These are phyloP conservation scores for Sigmodon hispidus DNA, from an alignment of 2,113 vertebrate species.

Conservation along the genomic window DNA sequence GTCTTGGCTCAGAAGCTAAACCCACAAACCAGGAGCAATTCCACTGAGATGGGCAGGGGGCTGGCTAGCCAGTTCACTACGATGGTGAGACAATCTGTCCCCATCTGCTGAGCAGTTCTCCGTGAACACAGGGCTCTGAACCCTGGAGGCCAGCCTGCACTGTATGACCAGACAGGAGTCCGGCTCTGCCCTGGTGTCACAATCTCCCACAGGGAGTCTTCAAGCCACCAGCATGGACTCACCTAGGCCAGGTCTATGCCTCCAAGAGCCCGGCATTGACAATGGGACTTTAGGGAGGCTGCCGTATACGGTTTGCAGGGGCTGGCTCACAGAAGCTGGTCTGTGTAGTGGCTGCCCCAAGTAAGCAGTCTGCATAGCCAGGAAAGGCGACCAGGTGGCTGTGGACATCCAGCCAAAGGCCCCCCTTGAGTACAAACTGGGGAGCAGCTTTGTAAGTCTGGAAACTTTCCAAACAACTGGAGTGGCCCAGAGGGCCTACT, in stretches of 20 bases:
- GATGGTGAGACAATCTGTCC: background rate
- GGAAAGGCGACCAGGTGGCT: background rate
- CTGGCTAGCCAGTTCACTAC: background rate
- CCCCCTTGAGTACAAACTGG: background rate
- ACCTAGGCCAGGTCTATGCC: background rate
- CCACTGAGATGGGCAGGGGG: constrained; percentile 41
- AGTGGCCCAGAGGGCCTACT: background rate
- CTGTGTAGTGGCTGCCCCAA: background rate
- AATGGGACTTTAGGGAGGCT: rapidly evolving
- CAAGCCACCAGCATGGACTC: rapidly evolving
- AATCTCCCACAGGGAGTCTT: background rate
- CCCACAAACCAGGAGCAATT: constrained; percentile 61
- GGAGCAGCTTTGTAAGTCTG: too few species aligned
- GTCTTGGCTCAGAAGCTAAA: constrained; percentile 55
- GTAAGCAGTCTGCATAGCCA: background rate
- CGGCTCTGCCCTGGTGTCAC: background rate
- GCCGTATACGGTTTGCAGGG: background rate
- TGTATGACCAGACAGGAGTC: background rate
- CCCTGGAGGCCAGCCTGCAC: background rate
- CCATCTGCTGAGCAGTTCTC: background rate
- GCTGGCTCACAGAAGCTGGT: background rate
- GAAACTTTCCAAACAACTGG: background rate
- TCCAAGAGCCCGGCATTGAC: background rate
- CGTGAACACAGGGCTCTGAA: background rate
- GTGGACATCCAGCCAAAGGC: background rate